These are phyloP conservation scores for Spizaetus ornatus DNA, from an alignment of 2,113 vertebrate species.

Conservation along the genomic window DNA sequence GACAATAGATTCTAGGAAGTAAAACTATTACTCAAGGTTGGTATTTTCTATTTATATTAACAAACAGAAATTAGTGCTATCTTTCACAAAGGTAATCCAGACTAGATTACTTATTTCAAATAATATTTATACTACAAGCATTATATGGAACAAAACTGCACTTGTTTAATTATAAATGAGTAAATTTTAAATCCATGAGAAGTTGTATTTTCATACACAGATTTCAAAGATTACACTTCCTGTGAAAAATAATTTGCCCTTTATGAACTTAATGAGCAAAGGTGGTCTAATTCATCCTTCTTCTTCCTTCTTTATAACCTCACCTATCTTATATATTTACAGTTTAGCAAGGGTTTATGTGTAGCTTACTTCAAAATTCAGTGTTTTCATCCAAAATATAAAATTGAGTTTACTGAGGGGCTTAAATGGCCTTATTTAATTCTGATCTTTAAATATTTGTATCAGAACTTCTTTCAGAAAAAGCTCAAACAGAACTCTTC, in stretches of 20 bases:
- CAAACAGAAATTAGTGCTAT: background rate
- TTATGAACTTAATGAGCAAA: background rate
- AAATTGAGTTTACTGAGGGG: background rate
- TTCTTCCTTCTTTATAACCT: background rate
- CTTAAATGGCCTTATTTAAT: background rate
- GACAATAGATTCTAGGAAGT: background rate
- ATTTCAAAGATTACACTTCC: background rate
- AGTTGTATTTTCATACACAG: background rate
- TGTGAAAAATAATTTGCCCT: background rate
- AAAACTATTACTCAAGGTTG: background rate
- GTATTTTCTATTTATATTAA: background rate
- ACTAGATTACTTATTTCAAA: background rate
- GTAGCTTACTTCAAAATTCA: background rate
- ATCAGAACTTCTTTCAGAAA: background rate
- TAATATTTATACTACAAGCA: background rate
- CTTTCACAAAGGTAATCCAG: background rate
- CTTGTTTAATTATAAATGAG: background rate
- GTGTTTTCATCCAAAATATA: background rate
- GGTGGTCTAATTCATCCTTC: background rate
- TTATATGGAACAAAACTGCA: background rate
- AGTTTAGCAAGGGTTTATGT: background rate
- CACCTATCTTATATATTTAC: background rate
- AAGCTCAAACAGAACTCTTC: background rate
- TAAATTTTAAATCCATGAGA: background rate
- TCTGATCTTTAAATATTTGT: background rate